These are phyloP conservation scores for Crioceris asparagi DNA, from an alignment of 2,888 invertebrate genomes.

Conservation along the genomic window DNA sequence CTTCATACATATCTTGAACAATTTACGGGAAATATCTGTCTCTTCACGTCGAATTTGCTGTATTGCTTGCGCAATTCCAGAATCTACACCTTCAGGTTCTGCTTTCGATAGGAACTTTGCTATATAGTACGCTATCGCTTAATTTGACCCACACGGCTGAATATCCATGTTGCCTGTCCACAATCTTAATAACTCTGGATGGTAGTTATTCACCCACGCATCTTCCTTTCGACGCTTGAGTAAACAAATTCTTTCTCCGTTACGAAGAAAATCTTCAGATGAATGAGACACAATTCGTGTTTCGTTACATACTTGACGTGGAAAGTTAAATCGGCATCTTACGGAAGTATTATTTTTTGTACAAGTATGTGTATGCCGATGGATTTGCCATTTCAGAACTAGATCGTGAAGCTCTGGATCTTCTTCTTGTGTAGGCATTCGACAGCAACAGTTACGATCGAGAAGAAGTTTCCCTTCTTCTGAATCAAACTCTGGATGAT, in stretches of 20 bases:
- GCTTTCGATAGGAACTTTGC: conserved; percentile 14
- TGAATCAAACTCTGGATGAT: conserved; percentile 5
- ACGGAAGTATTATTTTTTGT: conserved; percentile 2
- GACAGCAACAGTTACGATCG: conserved; percentile 2
- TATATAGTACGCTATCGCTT: conserved; percentile 16
- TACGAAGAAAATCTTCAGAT: conserved; percentile 6
- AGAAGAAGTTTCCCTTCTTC: conserved; percentile 3
- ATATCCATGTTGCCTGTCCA: conserved; percentile 8
- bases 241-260: conserved; percentile 7
- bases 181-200: no score
- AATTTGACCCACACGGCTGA: conserved; percentile 24
- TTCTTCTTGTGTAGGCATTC: conserved; percentile 3
- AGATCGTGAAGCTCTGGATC: no score
- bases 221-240: conserved; percentile 11
- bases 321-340: conserved; percentile 3
- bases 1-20: conserved; percentile 25
- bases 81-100: conserved; percentile 12
- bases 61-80: conserved; percentile 18
- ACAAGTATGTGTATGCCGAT: conserved; percentile 4
- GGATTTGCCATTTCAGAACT: no score
- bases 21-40: conserved; percentile 9
- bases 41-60: conserved; percentile 18
- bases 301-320: conserved; percentile 3
- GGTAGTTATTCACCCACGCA: conserved; percentile 20
- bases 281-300: conserved; percentile 5